These are phyloP conservation scores for Amphimallon solstitiale DNA, from an alignment of 2,888 invertebrate genomes.

Conservation along the genomic window DNA sequence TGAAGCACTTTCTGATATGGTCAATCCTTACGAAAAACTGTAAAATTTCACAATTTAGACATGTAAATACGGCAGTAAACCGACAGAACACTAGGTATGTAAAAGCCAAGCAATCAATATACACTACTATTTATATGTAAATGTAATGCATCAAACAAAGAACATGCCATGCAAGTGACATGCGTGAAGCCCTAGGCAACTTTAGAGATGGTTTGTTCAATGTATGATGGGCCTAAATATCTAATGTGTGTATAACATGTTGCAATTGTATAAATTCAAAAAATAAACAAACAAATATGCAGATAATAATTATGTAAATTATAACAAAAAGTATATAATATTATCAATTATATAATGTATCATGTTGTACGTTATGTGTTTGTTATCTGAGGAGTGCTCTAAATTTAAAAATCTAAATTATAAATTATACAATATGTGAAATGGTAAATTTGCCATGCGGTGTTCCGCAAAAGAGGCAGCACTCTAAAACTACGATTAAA, in stretches of 20 bases:
- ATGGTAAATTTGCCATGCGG: slow-evolving; percentile 58
- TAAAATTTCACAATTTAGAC: slow-evolving; percentile 64
- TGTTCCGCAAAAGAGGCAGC: slow-evolving; percentile 57
- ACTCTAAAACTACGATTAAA: slow-evolving; percentile 50
- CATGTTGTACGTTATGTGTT: slow-evolving; percentile 48
- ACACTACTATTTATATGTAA: neutral
- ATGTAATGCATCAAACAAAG: slow-evolving; percentile 10
- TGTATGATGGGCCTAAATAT: slow-evolving; percentile 60
- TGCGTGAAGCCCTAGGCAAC: slow-evolving; percentile 65
- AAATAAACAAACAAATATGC: neutral
- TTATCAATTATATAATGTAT: slow-evolving; percentile 48
- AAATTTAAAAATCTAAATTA: neutral
- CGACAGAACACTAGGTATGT: neutral
- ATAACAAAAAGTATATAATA: neutral
- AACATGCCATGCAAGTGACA: slow-evolving; percentile 50
- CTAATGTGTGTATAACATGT: slow-evolving; percentile 42
- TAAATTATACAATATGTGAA: slow-evolving; percentile 24
- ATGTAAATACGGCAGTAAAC: neutral
- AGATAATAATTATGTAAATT: neutral
- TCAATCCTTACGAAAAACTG: slow-evolving; percentile 99
- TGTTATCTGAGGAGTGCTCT: slow-evolving; percentile 51
- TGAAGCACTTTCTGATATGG: slow-evolving; percentile 99
- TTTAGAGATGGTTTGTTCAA: slow-evolving; percentile 69
- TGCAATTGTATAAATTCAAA: slow-evolving; percentile 2
- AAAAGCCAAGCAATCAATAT: slow-evolving; percentile 40